Conservation (phyloP, 2,888 invertebrate species). For the Lapara coniferarum region DNA sequence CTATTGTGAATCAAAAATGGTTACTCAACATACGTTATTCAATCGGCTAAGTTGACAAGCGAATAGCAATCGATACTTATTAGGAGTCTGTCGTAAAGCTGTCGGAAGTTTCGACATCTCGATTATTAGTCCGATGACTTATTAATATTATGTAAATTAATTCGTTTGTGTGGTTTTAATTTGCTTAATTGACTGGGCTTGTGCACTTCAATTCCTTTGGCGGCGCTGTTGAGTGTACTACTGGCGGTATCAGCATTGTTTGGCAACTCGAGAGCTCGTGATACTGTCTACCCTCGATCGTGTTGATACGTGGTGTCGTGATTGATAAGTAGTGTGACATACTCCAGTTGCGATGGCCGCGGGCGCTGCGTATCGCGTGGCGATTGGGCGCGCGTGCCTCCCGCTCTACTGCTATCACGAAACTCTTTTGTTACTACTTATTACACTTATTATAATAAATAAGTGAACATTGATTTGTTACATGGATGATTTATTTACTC, state of each 20-base stretch:
- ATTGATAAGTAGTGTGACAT: slow-evolving; percentile 73
- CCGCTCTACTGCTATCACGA: slow-evolving; percentile 56
- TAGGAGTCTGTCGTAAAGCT: slow-evolving; percentile 62
- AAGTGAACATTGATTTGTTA: slow-evolving; percentile 62
- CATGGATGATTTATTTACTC: slow-evolving; percentile 69
- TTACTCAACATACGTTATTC: slow-evolving; percentile 74
- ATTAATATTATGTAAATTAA: slow-evolving; percentile 68
- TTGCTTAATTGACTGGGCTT: slow-evolving; percentile 44
- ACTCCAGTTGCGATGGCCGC: slow-evolving; percentile 64
- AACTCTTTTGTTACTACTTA: slow-evolving; percentile 56
- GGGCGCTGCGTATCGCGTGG: slow-evolving; percentile 40
- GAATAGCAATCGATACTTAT: slow-evolving; percentile 64
- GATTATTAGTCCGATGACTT: slow-evolving; percentile 61
- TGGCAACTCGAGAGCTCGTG: not conserved
- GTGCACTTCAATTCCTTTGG: slow-evolving; percentile 43
- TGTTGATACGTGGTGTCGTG: slow-evolving; percentile 39
- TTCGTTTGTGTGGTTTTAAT: slow-evolving; percentile 47
- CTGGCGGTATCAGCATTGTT: not conserved
- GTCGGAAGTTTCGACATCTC: slow-evolving; percentile 73
- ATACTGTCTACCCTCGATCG: slow-evolving; percentile 1
- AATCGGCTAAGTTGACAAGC: slow-evolving; percentile 70
- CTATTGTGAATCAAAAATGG: slow-evolving; percentile 44
- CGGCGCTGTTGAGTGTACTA: not conserved
- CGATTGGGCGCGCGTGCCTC: slow-evolving; percentile 46
- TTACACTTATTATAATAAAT: slow-evolving; percentile 60